phyloP scores from a whole-genome alignment of 2,113 vertebrate species.

The Hippocampus abdominalis region DNA sequence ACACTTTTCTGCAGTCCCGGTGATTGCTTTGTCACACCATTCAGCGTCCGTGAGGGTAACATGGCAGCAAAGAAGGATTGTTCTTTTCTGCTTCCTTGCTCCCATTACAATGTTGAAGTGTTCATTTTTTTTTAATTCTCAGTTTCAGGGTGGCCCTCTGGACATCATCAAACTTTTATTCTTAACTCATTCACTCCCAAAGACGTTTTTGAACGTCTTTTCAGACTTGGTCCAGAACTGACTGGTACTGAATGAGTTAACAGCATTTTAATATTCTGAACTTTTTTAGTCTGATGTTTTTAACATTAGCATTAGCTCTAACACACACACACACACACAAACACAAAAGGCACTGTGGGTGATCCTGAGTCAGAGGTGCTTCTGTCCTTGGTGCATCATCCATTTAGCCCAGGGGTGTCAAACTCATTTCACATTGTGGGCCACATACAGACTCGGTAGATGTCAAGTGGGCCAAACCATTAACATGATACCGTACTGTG shows the following conservation, averaged over 20 bases:
- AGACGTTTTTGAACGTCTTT: too few species aligned
- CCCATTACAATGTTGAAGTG: background rate
- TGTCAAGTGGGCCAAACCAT: too few species aligned
- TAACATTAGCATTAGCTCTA: background rate
- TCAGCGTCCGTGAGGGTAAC: background rate
- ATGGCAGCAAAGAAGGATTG: background rate
- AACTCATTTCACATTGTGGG: too few species aligned
- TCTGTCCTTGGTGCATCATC: background rate
- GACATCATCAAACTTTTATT: too few species aligned
- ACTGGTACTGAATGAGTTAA: too few species aligned
- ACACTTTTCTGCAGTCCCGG: slow-evolving; percentile 2
- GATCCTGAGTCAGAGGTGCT: background rate
- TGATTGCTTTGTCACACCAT: background rate
- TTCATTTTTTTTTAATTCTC: background rate
- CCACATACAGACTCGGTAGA: too few species aligned
- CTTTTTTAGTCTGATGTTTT: background rate
- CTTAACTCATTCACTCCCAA: too few species aligned
- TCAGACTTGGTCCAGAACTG: too few species aligned
- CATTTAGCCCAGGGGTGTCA: background rate
- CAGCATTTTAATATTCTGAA: background rate
- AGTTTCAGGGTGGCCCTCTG: too few species aligned
- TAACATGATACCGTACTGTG: too few species aligned
- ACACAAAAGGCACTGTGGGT: too few species aligned
- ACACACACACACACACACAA: too few species aligned
- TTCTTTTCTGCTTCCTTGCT: background rate